Evolutionary conservation across 1,140 invertebrate genomes (phyloP).

Genomic region (Bombus pyrosoma): DNA sequence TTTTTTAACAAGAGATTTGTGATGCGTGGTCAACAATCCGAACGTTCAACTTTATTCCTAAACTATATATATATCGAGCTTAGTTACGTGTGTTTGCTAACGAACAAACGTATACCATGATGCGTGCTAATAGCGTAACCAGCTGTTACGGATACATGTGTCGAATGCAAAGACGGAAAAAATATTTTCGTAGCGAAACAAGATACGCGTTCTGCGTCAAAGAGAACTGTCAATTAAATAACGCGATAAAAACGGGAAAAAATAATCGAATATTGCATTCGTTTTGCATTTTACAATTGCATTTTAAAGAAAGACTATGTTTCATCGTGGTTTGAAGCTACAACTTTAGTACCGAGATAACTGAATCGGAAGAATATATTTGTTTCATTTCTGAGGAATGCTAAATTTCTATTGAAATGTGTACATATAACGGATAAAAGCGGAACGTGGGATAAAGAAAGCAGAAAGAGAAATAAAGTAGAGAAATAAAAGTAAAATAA

Average conservation of each 20-base stretch:
- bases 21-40: not conserved
- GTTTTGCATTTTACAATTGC: too few relatives aligned
- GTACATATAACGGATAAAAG: not conserved
- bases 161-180: not conserved
- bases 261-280: too few relatives aligned
- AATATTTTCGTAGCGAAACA: too few relatives aligned
- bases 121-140: not conserved
- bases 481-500: not conserved
- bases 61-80: not conserved
- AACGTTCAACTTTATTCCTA: not conserved
- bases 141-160: slow-evolving; percentile 3
- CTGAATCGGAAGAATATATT: not conserved
- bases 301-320: too few relatives aligned
- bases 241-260: too few relatives aligned
- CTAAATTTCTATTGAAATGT: too few relatives aligned
- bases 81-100: not conserved
- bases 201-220: too few relatives aligned
- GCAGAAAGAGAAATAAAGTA: not conserved
- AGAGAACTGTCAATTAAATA: too few relatives aligned
- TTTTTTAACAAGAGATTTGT: too few relatives aligned
- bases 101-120: not conserved
- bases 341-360: too few relatives aligned
- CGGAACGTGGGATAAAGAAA: too few relatives aligned
- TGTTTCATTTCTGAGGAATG: not conserved
- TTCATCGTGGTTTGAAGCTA: too few relatives aligned